Percentiles rank a stretch among this genome's conserved stretches.
Evolutionary conservation across 2,888 invertebrate genomes (phyloP).

Genomic region (Imbricaverruca yamaguchii): DNA sequence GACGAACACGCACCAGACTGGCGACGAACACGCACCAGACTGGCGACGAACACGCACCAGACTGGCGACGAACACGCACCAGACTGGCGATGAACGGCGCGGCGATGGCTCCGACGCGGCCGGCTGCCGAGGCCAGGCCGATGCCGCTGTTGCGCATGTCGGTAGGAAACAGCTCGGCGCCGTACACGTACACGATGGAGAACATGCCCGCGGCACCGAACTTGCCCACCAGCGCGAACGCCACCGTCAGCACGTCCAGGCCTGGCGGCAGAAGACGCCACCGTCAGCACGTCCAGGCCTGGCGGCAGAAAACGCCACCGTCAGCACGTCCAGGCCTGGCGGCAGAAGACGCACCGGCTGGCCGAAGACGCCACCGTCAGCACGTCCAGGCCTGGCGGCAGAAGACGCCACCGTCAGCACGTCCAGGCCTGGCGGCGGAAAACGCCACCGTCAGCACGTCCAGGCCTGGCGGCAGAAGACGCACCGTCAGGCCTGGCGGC

Average conservation of each 20-base stretch:
- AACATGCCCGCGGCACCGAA: constrained; percentile 75
- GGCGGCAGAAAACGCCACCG: no score
- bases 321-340: no score
- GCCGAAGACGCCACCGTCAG: no score
- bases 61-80: constrained; percentile 36
- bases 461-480: neutral
- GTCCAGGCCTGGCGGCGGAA: no score
- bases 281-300: no score
- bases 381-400: no score
- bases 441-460: constrained; percentile 46
- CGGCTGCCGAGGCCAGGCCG: constrained; percentile 73
- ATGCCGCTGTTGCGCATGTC: constrained; percentile 78
- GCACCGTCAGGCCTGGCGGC: no score
- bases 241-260: constrained; percentile 38
- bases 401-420: no score
- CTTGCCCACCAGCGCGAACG: constrained; percentile 64
- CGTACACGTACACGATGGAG: constrained; percentile 79
- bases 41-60: no score
- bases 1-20: no score
- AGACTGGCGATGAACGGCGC: constrained; percentile 61
- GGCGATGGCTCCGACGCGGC: constrained; percentile 73
- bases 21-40: no score
- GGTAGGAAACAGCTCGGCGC: constrained; percentile 85
- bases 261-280: neutral
- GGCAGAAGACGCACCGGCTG: no score